Evolutionary conservation across 2,797 vertebrate species (phyloP), one percentile per base, ranked within the genome.

Genomic region (Limnodromus scolopaceus): DNA sequence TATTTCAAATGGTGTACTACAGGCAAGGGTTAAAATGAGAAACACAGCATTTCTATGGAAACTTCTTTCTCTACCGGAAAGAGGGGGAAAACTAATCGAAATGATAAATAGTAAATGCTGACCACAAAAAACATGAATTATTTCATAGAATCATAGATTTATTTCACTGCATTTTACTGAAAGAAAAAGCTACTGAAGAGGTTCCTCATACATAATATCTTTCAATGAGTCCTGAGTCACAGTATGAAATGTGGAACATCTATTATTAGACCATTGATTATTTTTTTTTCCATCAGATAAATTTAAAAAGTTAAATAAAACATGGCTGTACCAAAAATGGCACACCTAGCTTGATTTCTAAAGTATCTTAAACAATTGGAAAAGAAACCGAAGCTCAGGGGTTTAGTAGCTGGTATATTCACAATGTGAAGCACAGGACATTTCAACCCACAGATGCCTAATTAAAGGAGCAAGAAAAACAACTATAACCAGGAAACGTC

Each of bases 241-340:
- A 51, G 43, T 55, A 66, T 51, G 69, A 93, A 93, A 84, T 87
- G 54, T 58, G 10, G 51, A 92, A 76, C 49, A 53, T 51, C 89
- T 96, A 84, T 95, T 96, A 72, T 94, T 96, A 95, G 70, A 51
- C n/a, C n/a, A 92, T 70, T 93, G 93, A 85, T 94, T 85, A 82
- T 71, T 63, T 58, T 58, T 58, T 85, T 71, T 43, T 11, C 23
- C 8, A 69, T 79, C 58, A 74, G 83, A 45, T 92, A 88, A 58
- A 84, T 84, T 82, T 79, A 23, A 48, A 51, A 91, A 94, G 57
- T 76, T 88, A 93, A 91, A 88, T 88, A 71, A 96, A 90, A 70
- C 13, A 72, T 32, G 28, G 20, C 43, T 63, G n/a, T 46, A 60
- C 23, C 78, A 87, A 45, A 76, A 74, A 36, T 18, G 15, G 65